Percentiles rank a stretch among this genome's conserved stretches.
These are phyloP conservation scores for Lampropteryx suffumata DNA, from an alignment of 2,888 invertebrate genomes.

Conservation along the genomic window DNA sequence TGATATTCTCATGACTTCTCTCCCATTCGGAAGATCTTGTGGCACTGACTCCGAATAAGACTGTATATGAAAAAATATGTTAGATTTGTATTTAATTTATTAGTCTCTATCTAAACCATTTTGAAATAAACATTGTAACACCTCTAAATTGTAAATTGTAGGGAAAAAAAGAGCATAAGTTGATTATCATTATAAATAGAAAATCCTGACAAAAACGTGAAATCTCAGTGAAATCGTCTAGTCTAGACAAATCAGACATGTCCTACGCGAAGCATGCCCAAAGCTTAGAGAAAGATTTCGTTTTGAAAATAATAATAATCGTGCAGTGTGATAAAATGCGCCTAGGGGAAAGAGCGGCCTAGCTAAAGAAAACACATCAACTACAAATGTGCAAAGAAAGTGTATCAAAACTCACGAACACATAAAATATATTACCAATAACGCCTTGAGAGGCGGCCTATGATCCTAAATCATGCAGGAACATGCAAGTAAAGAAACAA, in stretches of 20 bases:
- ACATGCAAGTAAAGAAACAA: conserved; percentile 79
- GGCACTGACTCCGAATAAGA: conserved; percentile 89
- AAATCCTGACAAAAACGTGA: conserved; percentile 9
- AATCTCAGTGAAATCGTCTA: conserved; percentile 19
- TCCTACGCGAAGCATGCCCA: conserved; percentile 80
- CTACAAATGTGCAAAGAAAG: conserved; percentile 82
- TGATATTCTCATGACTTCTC: conserved; percentile 94
- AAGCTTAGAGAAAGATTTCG: conserved; percentile 77
- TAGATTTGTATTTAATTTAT: conserved; percentile 12
- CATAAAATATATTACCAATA: conserved; percentile 76
- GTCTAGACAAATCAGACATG: conserved; percentile 46
- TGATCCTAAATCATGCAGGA: conserved; percentile 80
- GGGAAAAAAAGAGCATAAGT: background rate
- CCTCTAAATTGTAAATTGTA: too few species aligned
- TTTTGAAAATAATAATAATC: conserved; percentile 77
- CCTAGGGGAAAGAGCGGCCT: conserved; percentile 79
- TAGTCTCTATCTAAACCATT: background rate
- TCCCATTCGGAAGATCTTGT: conserved; percentile 87
- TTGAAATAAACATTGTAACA: background rate
- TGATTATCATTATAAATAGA: background rate
- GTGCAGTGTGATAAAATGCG: conserved; percentile 81
- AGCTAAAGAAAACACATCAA: conserved; percentile 79
- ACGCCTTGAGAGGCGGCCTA: conserved; percentile 77
- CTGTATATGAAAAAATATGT: conserved; percentile 53
- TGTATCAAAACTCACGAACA: conserved; percentile 70